Conservation (phyloP, 1,140 invertebrate genomes). For the Helicorthomorpha holstii region DNA sequence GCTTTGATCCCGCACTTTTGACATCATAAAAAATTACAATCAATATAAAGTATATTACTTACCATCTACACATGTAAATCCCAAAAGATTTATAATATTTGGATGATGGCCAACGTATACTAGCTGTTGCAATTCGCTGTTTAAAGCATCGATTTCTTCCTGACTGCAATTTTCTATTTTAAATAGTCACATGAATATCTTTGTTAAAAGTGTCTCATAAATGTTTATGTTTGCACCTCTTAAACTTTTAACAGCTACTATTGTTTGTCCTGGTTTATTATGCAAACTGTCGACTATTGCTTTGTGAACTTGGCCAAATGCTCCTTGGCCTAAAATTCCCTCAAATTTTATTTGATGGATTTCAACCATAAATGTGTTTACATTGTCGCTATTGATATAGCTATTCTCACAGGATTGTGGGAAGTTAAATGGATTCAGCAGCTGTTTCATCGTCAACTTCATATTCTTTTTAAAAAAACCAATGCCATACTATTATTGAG, state of each 20-base stretch:
- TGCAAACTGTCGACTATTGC: background rate
- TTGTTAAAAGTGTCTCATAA: no score
- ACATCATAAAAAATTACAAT: no score
- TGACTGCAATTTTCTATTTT: background rate
- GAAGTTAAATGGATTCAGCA: no score
- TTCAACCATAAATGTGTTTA: background rate
- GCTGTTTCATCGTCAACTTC: no score
- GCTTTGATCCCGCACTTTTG: no score
- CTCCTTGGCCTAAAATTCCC: background rate
- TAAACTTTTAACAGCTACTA: background rate
- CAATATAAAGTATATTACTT: no score
- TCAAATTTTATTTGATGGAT: background rate
- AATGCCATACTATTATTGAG: no score
- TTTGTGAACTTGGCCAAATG: background rate
- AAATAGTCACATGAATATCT: background rate
- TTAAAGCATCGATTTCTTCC: background rate
- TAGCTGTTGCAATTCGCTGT: background rate
- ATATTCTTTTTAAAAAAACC: no score
- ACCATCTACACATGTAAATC: background rate
- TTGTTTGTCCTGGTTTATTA: background rate
- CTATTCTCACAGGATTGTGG: background rate
- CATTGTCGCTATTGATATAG: background rate
- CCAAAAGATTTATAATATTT: constrained; percentile 1
- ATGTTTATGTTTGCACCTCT: no score
- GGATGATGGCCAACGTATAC: constrained; percentile 1